Evolutionary conservation across 2,113 vertebrate genomes (phyloP), one percentile per base, ranked within the genome.

Genomic region (Bolborhynchus lineola): DNA sequence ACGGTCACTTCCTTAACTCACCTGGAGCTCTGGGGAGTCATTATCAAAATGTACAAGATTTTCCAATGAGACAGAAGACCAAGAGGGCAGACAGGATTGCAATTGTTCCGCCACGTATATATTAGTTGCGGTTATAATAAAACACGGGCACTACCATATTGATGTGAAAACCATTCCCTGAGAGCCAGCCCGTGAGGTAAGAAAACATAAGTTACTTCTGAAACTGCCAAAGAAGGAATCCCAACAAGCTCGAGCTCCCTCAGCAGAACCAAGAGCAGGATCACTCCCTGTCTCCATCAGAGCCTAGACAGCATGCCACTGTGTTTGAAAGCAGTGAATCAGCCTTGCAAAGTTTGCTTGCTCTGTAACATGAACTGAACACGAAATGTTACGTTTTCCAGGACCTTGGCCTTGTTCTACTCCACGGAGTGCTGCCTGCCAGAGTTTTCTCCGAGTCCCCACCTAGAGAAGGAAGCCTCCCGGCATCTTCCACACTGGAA

Each of bases 401-500:
- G 44, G 60, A 55, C 39, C 25, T 37, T 68, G 39, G 72, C 82
- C 53, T 60, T 52, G 60, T n/a, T 33, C 82, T 42, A 64, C 39
- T 89, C 59, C 63, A n/a, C 13, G 37, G 37, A 77, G 29, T 41
- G 46, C 80, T 82, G 93, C 47, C 77, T 84, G 84, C 79, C 74
- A 90, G 82, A 1, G 3, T 69, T 79, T 92, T 57, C 57, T 81
- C 44, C 78, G 87, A 93, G 81, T 9, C 11, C 25, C 63, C 70
- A 76, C 16, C 72, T 69, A 82, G 13, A 87, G 68, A 84, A 93
- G 42, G 63, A 82, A 90, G 50, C 29, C 55, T 94, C 64, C 33
- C 67, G 91, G 62, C 55, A 87, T 47, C 68, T 82, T 95, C 60
- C 88, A 76, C n/a, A 90, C 44, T 28, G 46, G 76, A 95, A 96